Base-by-base conservation (phyloP, 2,113 vertebrate species). In the Cichladusa arquata region DNA sequence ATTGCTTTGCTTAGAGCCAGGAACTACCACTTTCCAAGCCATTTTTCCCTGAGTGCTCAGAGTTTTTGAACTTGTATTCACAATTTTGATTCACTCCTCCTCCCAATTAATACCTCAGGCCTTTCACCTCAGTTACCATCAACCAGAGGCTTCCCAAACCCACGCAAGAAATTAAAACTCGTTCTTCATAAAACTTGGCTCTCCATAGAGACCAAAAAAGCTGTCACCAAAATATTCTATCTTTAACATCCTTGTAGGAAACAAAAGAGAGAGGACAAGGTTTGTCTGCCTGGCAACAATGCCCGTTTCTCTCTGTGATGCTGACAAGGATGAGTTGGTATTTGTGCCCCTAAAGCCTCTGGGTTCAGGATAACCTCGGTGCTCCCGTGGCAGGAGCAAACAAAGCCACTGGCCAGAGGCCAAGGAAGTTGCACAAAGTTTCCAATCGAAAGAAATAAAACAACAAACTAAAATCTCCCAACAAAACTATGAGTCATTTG, bases 401-500 rank as follows among this genome's bases (percentile, higher is more conserved):
- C 82, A 91, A n/a, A 96, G 86, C 80, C 92, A 8, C 69, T 91
- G 93, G 94, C 74, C 22, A 17, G 81, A 51, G 84, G 86, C 91
- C 93, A 94, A 95, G 74, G 67, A 40, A 86, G 71, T 77, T 95
- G 92, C 24, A 0, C 80, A 77, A 93, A 95, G 61, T 84, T 91
- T 81, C 89, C 95, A 93, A 96, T 86, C 66, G 66, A 86, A 76
- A 95, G 86, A 72, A 28, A 24, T 38, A n/a, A 60, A 51, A 26
- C 57, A 44, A 53, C 45, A 7, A 92, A 84, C 77, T 60, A 89
- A 92, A 92, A 78, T 25, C 87, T 76, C 88, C 88, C 47, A 82
- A 93, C 76, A 92, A 91, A 97, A 88, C 92, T 14, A 60, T 90
- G 81, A 97, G 96, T 92, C 94, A 91, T 88, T 96, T 97, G 77